Conservation (phyloP, 1,140 invertebrate genomes). For the Potamilus streckersoni region DNA sequence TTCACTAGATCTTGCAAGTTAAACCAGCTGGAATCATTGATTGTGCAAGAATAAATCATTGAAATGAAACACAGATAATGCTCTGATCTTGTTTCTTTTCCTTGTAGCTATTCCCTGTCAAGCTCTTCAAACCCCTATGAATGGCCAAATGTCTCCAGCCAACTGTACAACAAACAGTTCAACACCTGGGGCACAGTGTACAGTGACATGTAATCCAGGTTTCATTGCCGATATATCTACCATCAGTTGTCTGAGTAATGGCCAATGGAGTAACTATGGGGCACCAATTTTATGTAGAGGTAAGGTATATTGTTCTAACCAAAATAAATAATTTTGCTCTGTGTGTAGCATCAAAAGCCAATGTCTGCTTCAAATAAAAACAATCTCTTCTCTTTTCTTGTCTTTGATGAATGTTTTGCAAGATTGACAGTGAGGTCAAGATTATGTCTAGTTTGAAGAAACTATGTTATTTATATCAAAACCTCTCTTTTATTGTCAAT, state of each 20-base stretch:
- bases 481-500: too few species aligned
- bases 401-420: background rate
- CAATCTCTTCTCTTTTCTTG: background rate
- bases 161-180: constrained; percentile 25
- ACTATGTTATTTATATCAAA: too few species aligned
- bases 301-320: background rate
- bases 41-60: background rate
- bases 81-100: background rate
- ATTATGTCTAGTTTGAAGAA: too few species aligned
- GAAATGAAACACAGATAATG: background rate
- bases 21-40: background rate
- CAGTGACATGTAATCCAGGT: constrained; percentile 41
- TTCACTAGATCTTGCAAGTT: constrained; percentile 2
- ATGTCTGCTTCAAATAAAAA: background rate
- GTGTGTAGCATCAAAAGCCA: background rate
- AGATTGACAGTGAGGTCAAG: background rate
- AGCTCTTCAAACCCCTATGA: constrained; percentile 21
- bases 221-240: constrained; percentile 32
- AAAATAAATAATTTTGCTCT: background rate
- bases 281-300: constrained; percentile 35
- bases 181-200: constrained; percentile 32
- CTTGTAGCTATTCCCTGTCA: constrained; percentile 37
- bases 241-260: constrained; percentile 37
- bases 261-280: constrained; percentile 41
- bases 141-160: constrained; percentile 31